Evolutionary conservation across 1,140 invertebrate species (phyloP).

Genomic region (Thaumetopoea pityocampa): DNA sequence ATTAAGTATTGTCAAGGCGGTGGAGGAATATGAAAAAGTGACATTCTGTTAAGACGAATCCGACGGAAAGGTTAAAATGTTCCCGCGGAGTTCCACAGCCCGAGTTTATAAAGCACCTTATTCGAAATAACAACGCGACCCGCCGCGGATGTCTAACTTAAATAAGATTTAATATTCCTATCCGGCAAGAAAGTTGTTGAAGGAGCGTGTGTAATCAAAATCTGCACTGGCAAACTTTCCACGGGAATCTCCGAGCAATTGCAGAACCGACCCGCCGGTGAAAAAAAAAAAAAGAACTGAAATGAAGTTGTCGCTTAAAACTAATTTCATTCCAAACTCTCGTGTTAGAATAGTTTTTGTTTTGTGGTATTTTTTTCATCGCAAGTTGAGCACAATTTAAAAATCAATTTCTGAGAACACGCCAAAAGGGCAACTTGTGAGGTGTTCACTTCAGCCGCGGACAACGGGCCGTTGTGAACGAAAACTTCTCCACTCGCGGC

Average conservation of each 20-base stretch:
- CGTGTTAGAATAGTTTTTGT: conserved; percentile 63
- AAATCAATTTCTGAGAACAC: conserved; percentile 66
- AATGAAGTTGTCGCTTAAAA: conserved; percentile 73
- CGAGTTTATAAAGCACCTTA: conserved; percentile 61
- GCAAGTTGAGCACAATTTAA: conserved; percentile 61
- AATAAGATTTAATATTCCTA: conserved; percentile 75
- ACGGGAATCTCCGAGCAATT: conserved; percentile 63
- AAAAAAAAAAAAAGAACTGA: no score
- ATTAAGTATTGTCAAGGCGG: conserved; percentile 26
- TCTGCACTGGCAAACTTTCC: conserved; percentile 64
- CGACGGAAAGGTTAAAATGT: conserved; percentile 45
- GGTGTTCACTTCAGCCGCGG: conserved; percentile 48
- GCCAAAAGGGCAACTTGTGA: conserved; percentile 51
- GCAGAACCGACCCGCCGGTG: conserved; percentile 52
- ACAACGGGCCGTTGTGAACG: conserved; percentile 36
- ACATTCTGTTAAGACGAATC: conserved; percentile 27
- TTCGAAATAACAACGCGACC: conserved; percentile 65
- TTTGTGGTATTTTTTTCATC: conserved; percentile 39
- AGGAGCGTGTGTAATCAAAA: conserved; percentile 74
- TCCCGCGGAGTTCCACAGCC: conserved; percentile 36
- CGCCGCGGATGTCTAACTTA: conserved; percentile 67
- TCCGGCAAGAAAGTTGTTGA: conserved; percentile 62
- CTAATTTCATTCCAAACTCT: conserved; percentile 72
- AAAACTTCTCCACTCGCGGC: conserved; percentile 34
- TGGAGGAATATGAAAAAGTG: conserved; percentile 31